phyloP scores from a whole-genome alignment of 1,140 invertebrate genomes.

The Atta texana region DNA sequence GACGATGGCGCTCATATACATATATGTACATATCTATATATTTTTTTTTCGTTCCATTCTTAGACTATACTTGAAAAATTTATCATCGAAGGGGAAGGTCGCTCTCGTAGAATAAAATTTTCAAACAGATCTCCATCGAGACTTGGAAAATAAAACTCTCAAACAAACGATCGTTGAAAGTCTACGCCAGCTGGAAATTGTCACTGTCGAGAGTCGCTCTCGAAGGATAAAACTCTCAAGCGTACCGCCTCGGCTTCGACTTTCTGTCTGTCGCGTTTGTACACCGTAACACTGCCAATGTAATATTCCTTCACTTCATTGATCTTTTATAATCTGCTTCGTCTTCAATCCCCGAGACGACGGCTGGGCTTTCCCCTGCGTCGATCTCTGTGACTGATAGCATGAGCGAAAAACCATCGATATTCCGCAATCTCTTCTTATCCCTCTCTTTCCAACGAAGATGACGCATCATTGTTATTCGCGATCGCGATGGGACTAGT shows the following conservation, averaged over 20 bases:
- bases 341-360: conserved; percentile 41
- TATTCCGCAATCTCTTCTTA: conserved; percentile 46
- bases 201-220: not conserved
- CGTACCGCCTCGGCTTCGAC: not conserved
- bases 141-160: not conserved
- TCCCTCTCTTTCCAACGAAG: conserved; percentile 13
- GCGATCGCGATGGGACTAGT: conserved; percentile 17
- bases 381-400: conserved; percentile 58
- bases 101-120: not conserved
- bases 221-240: conserved; percentile 17
- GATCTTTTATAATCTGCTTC: conserved; percentile 49
- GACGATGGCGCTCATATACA: conserved; percentile 29
- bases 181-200: not conserved
- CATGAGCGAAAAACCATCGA: conserved; percentile 33
- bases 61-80: conserved; percentile 33
- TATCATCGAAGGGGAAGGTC: not conserved
- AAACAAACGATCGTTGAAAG: conserved; percentile 8
- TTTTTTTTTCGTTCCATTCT: conserved; percentile 18
- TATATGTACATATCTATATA: not conserved
- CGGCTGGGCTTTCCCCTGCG: not conserved
- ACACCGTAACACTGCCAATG: conserved; percentile 57
- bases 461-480: conserved; percentile 58
- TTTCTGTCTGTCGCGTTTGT: conserved; percentile 33
- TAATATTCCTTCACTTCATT: conserved; percentile 53
- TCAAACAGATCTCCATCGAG: conserved; percentile 20